A percentile compares a stretch with the other conserved stretches of the same genome.
phyloP scores from a whole-genome alignment of 2,797 vertebrate genomes.

The Dendrocincla fuliginosa region DNA sequence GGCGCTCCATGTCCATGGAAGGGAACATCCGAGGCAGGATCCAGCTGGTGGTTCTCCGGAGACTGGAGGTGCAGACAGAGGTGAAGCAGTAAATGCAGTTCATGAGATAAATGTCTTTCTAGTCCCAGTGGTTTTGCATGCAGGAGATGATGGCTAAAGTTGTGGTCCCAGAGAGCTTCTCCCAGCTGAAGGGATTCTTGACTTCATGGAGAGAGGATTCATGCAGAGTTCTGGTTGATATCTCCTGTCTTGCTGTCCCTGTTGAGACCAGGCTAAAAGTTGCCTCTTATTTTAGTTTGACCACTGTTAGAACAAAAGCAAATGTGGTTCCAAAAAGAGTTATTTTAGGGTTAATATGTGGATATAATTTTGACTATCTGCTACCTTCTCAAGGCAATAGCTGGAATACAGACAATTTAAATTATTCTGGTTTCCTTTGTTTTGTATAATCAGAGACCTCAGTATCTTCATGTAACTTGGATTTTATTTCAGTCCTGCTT shows the following conservation, averaged over 20 bases:
- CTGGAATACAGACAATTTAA: neutral
- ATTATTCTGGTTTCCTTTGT: neutral
- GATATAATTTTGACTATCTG: neutral
- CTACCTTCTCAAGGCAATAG: neutral
- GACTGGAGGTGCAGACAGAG: constrained; percentile 70
- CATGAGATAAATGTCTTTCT: neutral
- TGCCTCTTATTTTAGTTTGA: neutral
- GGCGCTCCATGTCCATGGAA: constrained; percentile 97
- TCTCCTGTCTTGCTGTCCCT: neutral
- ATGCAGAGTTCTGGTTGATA: neutral
- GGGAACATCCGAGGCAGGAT: constrained; percentile 93
- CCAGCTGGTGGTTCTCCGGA: constrained; percentile 89
- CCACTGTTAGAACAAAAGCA: neutral
- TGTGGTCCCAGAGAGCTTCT: neutral
- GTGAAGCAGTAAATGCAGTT: constrained; percentile 26
- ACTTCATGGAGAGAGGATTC: neutral
- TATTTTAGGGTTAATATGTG: neutral
- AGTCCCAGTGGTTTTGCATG: neutral
- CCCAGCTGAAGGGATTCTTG: neutral
- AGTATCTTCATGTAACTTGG: neutral
- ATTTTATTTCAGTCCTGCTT: neutral
- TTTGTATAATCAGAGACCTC: neutral
- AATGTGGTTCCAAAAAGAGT: neutral
- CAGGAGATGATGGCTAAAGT: neutral
- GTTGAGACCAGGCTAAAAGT: neutral